Base-by-base conservation (phyloP, 1,140 invertebrate species). In the Telenomus remus region DNA sequence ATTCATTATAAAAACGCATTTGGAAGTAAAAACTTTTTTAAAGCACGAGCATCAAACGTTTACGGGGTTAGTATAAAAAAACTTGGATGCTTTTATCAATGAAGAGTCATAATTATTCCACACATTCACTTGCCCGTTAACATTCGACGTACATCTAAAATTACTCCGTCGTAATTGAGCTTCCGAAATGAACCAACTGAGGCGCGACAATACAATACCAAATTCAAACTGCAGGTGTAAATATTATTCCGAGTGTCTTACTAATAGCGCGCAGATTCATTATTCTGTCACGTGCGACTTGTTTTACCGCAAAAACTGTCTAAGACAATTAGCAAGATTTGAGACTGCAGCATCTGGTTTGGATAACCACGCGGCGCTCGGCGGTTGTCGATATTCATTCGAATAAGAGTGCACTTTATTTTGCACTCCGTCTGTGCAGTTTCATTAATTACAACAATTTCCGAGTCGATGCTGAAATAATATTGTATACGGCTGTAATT, bases 191-290 rank as follows among this genome's bases (percentile, higher is more conserved):
- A 34, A 57, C 57, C 53, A 51, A 56, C 47, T 68, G 71, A 68
- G 46, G 16, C 42, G 49, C 39, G 15, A 27, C 33, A 68, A 68
- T 75, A 46, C 47, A 57, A 57, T 63, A 43, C 13, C 11, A 16
- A 69, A 68, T 69, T 68, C 55, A 61, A 75, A 75, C 9, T 63
- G 49, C 49, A 57, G 13, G 48, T 60, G 42, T 54, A 65, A 76
- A 75, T 75, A 69, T 64, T 69, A 75, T 75, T 74, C 34, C 19
- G 8, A 68, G 19, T 56, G 37, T 68, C 53, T 55, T 73, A 60
- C 50, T 73, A 61, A 66, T 72, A 73, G 60, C 46, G 50, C 34
- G 53, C 60, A 12, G 47, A n/a, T 19, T 42, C 61, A 65, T 73
- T 73, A 73, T 65, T 51, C 61, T 3, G 54, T 73, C 54, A 73